Conservation (phyloP, 2,797 vertebrate species). For the Gobionotothen gibberifrons region DNA sequence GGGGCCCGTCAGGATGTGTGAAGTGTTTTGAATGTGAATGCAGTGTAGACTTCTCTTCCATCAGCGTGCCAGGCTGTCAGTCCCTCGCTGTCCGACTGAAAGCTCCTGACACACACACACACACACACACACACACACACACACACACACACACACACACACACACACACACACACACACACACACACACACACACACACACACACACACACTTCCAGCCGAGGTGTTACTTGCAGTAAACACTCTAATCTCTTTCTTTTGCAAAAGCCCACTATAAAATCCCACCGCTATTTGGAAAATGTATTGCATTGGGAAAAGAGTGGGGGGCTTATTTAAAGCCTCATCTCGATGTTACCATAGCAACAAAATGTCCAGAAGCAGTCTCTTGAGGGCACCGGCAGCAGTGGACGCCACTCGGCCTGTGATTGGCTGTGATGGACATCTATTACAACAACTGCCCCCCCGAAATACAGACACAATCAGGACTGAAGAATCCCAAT, state of each 20-base stretch:
- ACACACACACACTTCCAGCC: constrained; percentile 20
- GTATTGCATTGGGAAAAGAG: constrained; percentile 37
- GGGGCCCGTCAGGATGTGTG: constrained; percentile 36
- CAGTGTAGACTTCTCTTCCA: constrained; percentile 44
- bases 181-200: constrained; percentile 6
- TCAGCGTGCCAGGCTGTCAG: constrained; percentile 67
- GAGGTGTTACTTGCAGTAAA: constrained; percentile 46
- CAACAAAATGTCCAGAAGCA: constrained; percentile 71
- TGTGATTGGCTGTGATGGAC: constrained; percentile 70
- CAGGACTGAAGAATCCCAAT: constrained; percentile 58
- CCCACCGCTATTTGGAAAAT: constrained; percentile 41
- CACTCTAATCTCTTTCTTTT: constrained; percentile 41
- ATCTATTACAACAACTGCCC: constrained; percentile 31
- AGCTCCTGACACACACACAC: constrained; percentile 11
- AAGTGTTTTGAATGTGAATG: constrained; percentile 69
- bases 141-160: constrained; percentile 8
- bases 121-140: neutral
- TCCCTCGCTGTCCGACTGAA: constrained; percentile 35
- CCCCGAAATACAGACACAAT: constrained; percentile 57
- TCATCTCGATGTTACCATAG: constrained; percentile 61
- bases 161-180: constrained; percentile 8
- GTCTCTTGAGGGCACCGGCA: constrained; percentile 60
- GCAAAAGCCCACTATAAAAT: constrained; percentile 28
- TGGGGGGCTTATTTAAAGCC: constrained; percentile 53
- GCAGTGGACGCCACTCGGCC: constrained; percentile 50